These are phyloP conservation scores for Leptatherina wallacei DNA, from an alignment of 2,797 vertebrate genomes.

Conservation along the genomic window DNA sequence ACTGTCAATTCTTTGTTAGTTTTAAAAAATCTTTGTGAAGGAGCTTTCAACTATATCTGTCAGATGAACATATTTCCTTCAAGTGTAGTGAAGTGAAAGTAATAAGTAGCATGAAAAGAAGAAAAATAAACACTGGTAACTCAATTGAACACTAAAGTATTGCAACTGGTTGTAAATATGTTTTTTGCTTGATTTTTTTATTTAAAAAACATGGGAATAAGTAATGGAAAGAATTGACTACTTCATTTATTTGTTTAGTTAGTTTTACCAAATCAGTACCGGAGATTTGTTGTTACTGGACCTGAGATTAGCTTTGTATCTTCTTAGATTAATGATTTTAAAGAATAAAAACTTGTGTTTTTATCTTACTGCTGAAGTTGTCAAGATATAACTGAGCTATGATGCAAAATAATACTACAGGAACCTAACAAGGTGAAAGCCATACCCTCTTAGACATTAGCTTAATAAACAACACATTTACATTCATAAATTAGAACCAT, in stretches of 20 bases:
- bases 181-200: background rate
- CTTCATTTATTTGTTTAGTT: background rate
- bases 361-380: background rate
- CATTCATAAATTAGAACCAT: slow-evolving; percentile 34
- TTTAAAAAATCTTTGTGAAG: background rate
- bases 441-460: slow-evolving; percentile 7
- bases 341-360: background rate
- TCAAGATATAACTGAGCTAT: background rate
- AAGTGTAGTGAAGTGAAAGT: background rate
- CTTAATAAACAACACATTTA: slow-evolving; percentile 37
- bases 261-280: background rate
- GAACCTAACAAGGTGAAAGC: slow-evolving; percentile 2
- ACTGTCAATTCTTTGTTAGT: background rate
- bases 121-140: background rate
- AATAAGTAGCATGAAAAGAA: background rate
- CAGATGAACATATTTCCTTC: background rate
- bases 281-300: background rate
- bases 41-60: background rate
- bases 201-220: background rate
- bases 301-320: background rate
- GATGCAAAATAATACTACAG: background rate
- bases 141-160: background rate
- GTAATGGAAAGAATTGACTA: background rate
- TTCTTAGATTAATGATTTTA: background rate
- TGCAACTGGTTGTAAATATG: background rate